Evolutionary conservation across 1,140 invertebrate genomes (phyloP).

Genomic region (Conus betulinus): DNA sequence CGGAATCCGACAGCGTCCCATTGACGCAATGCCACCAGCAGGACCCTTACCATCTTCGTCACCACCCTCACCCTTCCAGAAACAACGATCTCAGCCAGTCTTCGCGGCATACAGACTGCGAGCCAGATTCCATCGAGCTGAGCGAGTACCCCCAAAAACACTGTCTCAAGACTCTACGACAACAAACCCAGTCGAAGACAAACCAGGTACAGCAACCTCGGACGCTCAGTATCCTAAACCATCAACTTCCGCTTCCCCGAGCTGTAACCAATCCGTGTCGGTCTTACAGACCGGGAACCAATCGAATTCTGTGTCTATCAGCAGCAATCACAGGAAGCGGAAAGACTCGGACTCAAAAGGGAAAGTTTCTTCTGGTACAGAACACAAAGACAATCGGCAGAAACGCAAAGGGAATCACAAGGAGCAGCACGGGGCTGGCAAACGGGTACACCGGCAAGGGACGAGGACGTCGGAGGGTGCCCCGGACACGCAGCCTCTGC

Average conservation of each 20-base stretch:
- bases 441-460: neutral
- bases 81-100: neutral
- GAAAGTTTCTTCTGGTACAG: neutral
- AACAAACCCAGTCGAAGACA: neutral
- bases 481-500: constrained; percentile 17
- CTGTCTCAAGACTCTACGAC: neutral
- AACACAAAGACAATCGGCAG: neutral
- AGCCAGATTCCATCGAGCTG: neutral
- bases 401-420: neutral
- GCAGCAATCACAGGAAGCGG: constrained; percentile 15
- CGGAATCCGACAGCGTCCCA: neutral
- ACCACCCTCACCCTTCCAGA: neutral
- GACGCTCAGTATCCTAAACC: neutral
- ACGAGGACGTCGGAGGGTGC: constrained; percentile 3
- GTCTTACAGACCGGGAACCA: neutral
- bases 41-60: neutral
- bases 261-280: constrained; percentile 8
- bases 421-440: neutral
- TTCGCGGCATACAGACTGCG: neutral
- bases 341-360: neutral
- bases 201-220: neutral
- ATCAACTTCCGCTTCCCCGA: neutral
- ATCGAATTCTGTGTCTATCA: constrained; percentile 2
- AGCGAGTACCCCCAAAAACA: neutral
- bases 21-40: neutral